Percentiles rank a stretch among this genome's conserved stretches.
These are phyloP conservation scores for Penaeus indicus DNA, from an alignment of 1,140 invertebrate species.

Conservation along the genomic window DNA sequence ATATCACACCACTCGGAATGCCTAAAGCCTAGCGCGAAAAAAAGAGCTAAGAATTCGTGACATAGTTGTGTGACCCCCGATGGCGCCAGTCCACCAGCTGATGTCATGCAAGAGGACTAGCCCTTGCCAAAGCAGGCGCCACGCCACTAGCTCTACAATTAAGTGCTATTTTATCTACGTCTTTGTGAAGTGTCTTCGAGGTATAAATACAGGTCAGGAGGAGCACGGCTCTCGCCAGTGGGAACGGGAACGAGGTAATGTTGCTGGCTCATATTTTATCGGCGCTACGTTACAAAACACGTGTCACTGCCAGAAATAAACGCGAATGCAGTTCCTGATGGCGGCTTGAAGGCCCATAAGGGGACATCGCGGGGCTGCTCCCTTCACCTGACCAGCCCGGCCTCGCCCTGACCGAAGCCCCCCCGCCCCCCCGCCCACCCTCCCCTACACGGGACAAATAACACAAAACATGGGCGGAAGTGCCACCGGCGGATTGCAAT, in stretches of 20 bases:
- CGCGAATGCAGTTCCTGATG: constrained; percentile 46
- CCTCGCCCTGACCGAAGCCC: neutral
- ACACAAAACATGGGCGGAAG: constrained; percentile 59
- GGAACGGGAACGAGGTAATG: neutral
- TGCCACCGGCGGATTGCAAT: constrained; percentile 30
- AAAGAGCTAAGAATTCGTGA: neutral
- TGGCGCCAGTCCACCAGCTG: constrained; percentile 54
- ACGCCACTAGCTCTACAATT: constrained; percentile 27
- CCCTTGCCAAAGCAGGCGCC: constrained; percentile 45
- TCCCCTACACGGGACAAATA: neutral
- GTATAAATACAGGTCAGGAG: neutral
- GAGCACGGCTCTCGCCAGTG: neutral
- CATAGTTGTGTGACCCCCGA: constrained; percentile 58
- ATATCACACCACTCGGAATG: neutral
- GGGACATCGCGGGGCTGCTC: neutral
- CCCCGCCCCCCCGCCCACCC: neutral
- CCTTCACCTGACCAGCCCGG: constrained; percentile 40
- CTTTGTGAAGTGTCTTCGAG: no score
- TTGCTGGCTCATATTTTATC: neutral
- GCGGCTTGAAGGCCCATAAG: neutral
- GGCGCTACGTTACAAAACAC: constrained; percentile 53
- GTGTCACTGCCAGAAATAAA: constrained; percentile 55
- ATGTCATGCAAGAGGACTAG: constrained; percentile 48
- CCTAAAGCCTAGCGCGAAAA: neutral
- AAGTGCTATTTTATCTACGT: constrained; percentile 18